Percentiles rank a stretch among this genome's conserved stretches.
Conservation (phyloP, 2,113 vertebrate species). For the Hippocampus guttulatus region DNA sequence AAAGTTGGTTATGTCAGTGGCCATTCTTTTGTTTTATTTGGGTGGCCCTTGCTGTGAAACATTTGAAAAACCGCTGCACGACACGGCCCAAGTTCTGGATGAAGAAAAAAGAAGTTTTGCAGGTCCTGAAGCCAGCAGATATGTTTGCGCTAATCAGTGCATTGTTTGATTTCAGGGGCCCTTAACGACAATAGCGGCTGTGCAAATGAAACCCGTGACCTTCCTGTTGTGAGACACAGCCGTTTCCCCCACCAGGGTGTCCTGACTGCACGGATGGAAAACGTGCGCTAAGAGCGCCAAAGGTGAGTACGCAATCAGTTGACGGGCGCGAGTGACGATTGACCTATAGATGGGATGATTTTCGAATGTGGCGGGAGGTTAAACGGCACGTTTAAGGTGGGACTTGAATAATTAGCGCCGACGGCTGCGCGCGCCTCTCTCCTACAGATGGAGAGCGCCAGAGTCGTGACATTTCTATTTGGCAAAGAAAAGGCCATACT, state of each 20-base stretch:
- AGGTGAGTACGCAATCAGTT: neutral
- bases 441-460: conserved; percentile 61
- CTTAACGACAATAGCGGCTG: conserved; percentile 54
- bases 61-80: neutral
- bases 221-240: conserved; percentile 61
- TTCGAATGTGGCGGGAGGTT: conserved; percentile 29
- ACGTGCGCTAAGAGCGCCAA: neutral
- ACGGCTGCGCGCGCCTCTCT: conserved; percentile 62
- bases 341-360: conserved; percentile 1
- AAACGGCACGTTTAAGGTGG: conserved; percentile 41
- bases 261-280: conserved; percentile 18
- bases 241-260: conserved; percentile 48
- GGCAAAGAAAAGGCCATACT: conserved; percentile 71
- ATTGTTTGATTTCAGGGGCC: conserved; percentile 54
- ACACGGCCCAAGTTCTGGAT: neutral
- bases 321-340: neutral
- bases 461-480: conserved; percentile 72
- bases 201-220: conserved; percentile 56
- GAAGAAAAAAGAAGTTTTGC: neutral
- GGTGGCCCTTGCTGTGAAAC: neutral
- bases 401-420: conserved; percentile 51
- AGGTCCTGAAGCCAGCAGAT: neutral
- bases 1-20: no score
- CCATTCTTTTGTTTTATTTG: neutral
- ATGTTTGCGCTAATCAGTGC: conserved; percentile 28